Evolutionary conservation across 2,888 invertebrate genomes (phyloP).

Genomic region (Leptothorax acervorum): DNA sequence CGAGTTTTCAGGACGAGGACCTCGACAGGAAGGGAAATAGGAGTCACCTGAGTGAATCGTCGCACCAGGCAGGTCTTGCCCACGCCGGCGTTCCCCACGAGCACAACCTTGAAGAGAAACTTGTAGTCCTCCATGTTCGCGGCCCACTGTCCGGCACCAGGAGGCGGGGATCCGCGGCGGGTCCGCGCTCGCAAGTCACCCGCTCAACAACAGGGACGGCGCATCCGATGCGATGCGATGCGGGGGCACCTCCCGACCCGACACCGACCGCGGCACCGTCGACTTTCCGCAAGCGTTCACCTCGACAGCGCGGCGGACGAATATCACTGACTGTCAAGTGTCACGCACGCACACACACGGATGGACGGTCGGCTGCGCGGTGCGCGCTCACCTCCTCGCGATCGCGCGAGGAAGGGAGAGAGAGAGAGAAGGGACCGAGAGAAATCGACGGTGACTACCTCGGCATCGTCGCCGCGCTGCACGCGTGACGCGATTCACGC

Average conservation of each 20-base stretch:
- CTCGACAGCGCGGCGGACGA: slow-evolving; percentile 34
- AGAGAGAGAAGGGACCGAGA: slow-evolving; percentile 6
- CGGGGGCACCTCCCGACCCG: background rate
- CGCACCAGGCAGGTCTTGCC: slow-evolving; percentile 99
- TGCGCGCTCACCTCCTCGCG: slow-evolving; percentile 27
- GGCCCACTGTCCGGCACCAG: slow-evolving; percentile 49
- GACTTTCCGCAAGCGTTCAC: slow-evolving; percentile 63
- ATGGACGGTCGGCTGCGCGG: slow-evolving; percentile 17
- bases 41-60: slow-evolving; percentile 94
- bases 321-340: slow-evolving; percentile 27
- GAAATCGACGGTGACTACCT: slow-evolving; percentile 39
- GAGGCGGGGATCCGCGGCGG: slow-evolving; percentile 12
- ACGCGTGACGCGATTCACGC: background rate
- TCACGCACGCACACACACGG: slow-evolving; percentile 31
- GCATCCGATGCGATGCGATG: slow-evolving; percentile 46
- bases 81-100: slow-evolving; percentile 99
- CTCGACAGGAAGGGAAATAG: too few relatives aligned
- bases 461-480: slow-evolving; percentile 20
- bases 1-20: background rate
- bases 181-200: background rate
- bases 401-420: background rate
- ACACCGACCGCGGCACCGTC: slow-evolving; percentile 20
- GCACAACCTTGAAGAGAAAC: slow-evolving; percentile 99
- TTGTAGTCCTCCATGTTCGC: slow-evolving; percentile 97
- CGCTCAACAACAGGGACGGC: slow-evolving; percentile 59